Conservation (phyloP, 2,888 invertebrate species). For the Dynastes maya region DNA sequence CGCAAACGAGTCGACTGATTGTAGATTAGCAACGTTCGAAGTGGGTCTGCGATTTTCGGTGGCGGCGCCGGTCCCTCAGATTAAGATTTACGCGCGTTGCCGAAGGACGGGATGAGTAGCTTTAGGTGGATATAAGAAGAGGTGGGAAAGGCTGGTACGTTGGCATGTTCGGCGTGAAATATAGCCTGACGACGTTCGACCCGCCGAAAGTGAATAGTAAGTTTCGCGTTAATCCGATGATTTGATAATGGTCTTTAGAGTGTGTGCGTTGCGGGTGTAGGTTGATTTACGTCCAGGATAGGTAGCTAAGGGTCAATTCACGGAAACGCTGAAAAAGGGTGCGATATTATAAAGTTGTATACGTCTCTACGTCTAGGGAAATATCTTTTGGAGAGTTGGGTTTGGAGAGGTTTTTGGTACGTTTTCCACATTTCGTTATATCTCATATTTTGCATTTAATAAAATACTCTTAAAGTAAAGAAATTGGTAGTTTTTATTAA, state of each 20-base stretch:
- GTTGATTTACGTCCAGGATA: conserved; percentile 17
- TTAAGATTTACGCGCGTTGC: conserved; percentile 36
- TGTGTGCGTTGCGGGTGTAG: neutral
- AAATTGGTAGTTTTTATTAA: no score
- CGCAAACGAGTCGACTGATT: neutral
- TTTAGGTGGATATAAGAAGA: no score
- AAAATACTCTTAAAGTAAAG: no score
- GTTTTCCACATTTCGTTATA: no score
- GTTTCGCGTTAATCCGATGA: conserved; percentile 42
- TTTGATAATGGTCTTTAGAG: conserved; percentile 36
- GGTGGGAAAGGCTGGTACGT: no score
- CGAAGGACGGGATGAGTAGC: neutral
- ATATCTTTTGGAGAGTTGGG: no score
- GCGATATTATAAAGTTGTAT: neutral
- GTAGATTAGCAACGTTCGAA: conserved; percentile 4
- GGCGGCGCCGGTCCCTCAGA: neutral
- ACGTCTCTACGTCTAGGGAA: no score
- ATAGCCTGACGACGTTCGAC: neutral
- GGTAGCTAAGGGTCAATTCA: conserved; percentile 6
- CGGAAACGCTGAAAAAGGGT: neutral
- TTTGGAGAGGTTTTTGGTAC: no score
- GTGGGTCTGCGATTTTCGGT: conserved; percentile 17
- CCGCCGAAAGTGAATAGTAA: conserved; percentile 29
- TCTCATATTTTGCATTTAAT: no score
- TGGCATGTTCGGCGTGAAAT: conserved; percentile 20